phyloP scores from a whole-genome alignment of 2,888 invertebrate genomes.

The Trilocha varians region DNA sequence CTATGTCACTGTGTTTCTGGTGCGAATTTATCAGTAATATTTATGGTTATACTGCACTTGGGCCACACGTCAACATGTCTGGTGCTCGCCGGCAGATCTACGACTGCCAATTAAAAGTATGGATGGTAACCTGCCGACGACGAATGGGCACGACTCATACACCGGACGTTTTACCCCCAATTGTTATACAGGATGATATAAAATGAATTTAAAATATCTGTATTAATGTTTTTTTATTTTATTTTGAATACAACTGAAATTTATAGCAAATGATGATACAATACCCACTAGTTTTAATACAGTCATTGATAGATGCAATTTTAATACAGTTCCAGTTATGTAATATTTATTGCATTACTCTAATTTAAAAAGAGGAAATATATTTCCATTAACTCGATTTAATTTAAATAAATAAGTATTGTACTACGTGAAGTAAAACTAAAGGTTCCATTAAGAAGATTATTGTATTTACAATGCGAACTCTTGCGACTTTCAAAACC shows the following conservation, averaged over 20 bases:
- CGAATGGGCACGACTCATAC: constrained; percentile 38
- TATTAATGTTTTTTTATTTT: too few relatives aligned
- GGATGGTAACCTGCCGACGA: constrained; percentile 52
- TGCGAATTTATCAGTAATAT: constrained; percentile 18
- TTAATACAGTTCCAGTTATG: too few relatives aligned
- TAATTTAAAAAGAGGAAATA: neutral
- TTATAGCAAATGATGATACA: too few relatives aligned
- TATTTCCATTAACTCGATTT: neutral
- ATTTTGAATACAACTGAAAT: too few relatives aligned
- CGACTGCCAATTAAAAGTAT: constrained; percentile 63
- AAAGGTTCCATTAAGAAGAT: neutral
- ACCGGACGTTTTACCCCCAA: constrained; percentile 26
- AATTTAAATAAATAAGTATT: neutral
- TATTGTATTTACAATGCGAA: neutral
- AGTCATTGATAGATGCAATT: too few relatives aligned
- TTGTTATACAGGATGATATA: constrained; percentile 34
- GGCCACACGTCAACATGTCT: constrained; percentile 44
- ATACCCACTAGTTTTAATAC: too few relatives aligned
- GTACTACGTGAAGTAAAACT: neutral
- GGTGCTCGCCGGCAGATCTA: constrained; percentile 50
- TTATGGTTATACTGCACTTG: constrained; percentile 25
- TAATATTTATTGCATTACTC: too few relatives aligned
- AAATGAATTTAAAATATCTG: neutral
- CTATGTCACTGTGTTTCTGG: too few relatives aligned
- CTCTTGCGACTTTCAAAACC: neutral